Percentiles rank a stretch among this genome's conserved stretches.
phyloP scores from a whole-genome alignment of 2,888 invertebrate species.

The Neuroscelio doddi region DNA sequence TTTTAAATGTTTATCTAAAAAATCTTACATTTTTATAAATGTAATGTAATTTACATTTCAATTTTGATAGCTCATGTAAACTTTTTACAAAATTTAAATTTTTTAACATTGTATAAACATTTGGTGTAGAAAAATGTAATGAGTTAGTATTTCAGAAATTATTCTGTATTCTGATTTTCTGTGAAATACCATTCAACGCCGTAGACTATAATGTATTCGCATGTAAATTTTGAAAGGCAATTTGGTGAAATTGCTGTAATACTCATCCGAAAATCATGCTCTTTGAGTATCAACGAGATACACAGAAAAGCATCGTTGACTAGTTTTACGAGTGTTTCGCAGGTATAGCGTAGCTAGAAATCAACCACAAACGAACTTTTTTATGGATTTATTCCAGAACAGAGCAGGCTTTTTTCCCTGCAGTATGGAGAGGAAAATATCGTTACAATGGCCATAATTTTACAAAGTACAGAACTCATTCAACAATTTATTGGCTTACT shows the following conservation, averaged over 20 bases:
- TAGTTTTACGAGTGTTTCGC: slow-evolving; percentile 35
- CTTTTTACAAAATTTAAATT: no score
- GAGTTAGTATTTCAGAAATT: no score
- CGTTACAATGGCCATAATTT: slow-evolving; percentile 40
- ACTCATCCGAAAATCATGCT: slow-evolving; percentile 29
- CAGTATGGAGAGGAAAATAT: slow-evolving; percentile 28
- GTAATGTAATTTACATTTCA: no score
- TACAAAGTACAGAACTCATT: slow-evolving; percentile 36
- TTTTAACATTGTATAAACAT: no score
- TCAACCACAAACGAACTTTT: slow-evolving; percentile 37
- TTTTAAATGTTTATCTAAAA: no score
- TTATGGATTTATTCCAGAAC: slow-evolving; percentile 42
- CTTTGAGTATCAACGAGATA: slow-evolving; percentile 26
- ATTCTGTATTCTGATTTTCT: slow-evolving; percentile 19
- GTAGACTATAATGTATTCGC: slow-evolving; percentile 29
- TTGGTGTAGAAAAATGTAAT: no score
- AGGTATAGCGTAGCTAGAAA: slow-evolving; percentile 25
- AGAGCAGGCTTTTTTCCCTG: slow-evolving; percentile 25
- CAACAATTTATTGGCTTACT: slow-evolving; percentile 37
- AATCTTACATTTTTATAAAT: no score
- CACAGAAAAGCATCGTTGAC: slow-evolving; percentile 11
- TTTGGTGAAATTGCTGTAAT: slow-evolving; percentile 21
- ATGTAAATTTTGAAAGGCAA: slow-evolving; percentile 29
- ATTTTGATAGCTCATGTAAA: no score
- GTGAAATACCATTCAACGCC: slow-evolving; percentile 25